Base-by-base conservation (phyloP, 2,113 vertebrate genomes). In the Malurus elegans region DNA sequence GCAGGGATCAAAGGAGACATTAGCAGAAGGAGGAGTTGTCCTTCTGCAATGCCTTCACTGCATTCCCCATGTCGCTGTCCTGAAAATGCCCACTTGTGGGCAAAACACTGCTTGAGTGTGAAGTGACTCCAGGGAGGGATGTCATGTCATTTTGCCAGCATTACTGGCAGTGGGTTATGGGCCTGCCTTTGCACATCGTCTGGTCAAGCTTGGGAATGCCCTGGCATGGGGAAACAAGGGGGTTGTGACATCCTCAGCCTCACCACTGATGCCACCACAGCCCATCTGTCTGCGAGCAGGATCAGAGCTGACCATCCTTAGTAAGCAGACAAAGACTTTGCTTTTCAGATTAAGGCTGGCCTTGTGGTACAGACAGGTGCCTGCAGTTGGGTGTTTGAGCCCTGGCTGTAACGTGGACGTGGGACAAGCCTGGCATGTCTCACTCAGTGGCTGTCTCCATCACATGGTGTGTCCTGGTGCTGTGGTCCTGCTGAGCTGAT, bases 21-120 rank as follows among this genome's bases (percentile, higher is more conserved):
- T 36, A 58, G 25, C 24, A 34, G 78, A 86, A 62, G 14, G 11
- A 20, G 8, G 1, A 6, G 24, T 42, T 10, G 0, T 81, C 34
- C 56, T 56, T 12, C 1, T 54, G 44, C 58, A 60, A 11, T 42
- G 29, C 47, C 44, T 88, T 62, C 38, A 18, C 21, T 2, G 3
- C 4, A 0, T 40, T 82, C 48, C 69, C 38, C 7, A 0, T 3
- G 8, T 4, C 0, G 0, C 64, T 3, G 1, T 36, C 45, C 51
- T 36, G 66, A 66, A 88, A 70, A 86, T 38, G 9, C n/a, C 34
- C 40, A 24, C 38, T 42, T 11, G 14, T 32, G 54, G 54, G 23
- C n/a, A 67, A 81, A 85, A 90, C 3, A 1, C 9, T 12, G 13
- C 74, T 85, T 26, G 73, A 78, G 16, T 21, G 60, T 87, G 64